These are phyloP conservation scores for Nautilus pompilius DNA, from an alignment of 1,140 invertebrate genomes.

Conservation along the genomic window DNA sequence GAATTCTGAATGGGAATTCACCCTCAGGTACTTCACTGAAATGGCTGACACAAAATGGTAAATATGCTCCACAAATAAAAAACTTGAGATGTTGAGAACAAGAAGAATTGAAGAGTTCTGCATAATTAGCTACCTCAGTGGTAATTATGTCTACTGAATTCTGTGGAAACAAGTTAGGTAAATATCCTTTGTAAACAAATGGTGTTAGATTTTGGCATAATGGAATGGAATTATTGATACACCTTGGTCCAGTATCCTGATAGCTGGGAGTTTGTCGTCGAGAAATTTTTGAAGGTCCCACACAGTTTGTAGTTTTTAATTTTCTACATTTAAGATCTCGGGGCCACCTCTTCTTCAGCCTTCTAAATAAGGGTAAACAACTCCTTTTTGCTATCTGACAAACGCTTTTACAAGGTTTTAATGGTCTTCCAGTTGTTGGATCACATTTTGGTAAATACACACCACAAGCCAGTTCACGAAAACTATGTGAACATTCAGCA, in stretches of 20 bases:
- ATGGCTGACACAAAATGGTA: constrained; percentile 21
- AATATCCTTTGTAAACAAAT: neutral
- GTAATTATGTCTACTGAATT: constrained; percentile 12
- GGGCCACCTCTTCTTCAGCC: constrained; percentile 12
- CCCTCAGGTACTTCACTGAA: neutral
- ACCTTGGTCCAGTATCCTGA: constrained; percentile 7
- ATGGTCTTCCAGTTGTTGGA: neutral
- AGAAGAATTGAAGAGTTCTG: constrained; percentile 7
- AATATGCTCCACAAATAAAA: constrained; percentile 27
- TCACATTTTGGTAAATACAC: constrained; percentile 30
- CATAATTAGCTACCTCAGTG: constrained; percentile 19
- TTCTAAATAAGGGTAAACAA: constrained; percentile 8
- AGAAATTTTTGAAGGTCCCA: constrained; percentile 3
- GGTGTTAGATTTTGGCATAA: constrained; percentile 17
- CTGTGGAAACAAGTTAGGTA: constrained; percentile 33
- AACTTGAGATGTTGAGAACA: constrained; percentile 21
- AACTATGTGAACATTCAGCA: constrained; percentile 26
- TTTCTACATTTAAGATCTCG: constrained; percentile 22
- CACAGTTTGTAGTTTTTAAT: constrained; percentile 10
- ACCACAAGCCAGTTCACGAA: constrained; percentile 26
- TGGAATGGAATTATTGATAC: constrained; percentile 16
- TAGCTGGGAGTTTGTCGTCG: neutral
- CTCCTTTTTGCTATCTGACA: constrained; percentile 23
- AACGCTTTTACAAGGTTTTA: constrained; percentile 22
- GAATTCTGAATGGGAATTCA: constrained; percentile 17